Percentiles rank a stretch among this genome's conserved stretches.
Conservation (phyloP, 1,140 invertebrate genomes). For the Penaeus vannamei region DNA sequence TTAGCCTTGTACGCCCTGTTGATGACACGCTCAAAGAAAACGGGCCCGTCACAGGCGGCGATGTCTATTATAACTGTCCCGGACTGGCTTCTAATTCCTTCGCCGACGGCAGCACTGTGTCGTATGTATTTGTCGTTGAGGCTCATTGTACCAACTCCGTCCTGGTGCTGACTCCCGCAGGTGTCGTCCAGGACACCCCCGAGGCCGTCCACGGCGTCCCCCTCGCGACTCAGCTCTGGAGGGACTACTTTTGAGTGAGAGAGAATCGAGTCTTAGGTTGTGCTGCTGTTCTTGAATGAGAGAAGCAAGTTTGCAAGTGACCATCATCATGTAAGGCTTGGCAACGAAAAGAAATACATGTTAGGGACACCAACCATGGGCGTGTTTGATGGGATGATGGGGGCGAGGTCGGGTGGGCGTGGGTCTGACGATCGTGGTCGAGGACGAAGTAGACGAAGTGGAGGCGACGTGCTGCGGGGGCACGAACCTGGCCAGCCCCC, state of each 20-base stretch:
- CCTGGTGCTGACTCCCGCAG: too few species aligned
- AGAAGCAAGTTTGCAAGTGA: not conserved
- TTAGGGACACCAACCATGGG: slow-evolving; percentile 34
- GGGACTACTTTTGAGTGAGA: too few species aligned
- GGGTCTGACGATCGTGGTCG: slow-evolving; percentile 58
- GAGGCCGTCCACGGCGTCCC: too few species aligned
- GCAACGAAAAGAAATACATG: too few species aligned
- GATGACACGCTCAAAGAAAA: slow-evolving; percentile 84
- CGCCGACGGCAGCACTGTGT: not conserved
- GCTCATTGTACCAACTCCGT: too few species aligned
- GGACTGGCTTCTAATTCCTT: slow-evolving; percentile 25
- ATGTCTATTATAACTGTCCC: slow-evolving; percentile 75
- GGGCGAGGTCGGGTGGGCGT: slow-evolving; percentile 67
- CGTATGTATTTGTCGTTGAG: not conserved
- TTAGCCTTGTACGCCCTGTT: slow-evolving; percentile 79
- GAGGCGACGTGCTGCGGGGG: slow-evolving; percentile 45
- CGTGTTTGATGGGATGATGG: slow-evolving; percentile 26
- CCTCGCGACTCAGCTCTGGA: too few species aligned
- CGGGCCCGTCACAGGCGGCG: slow-evolving; percentile 89
- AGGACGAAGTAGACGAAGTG: not conserved
- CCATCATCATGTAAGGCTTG: too few species aligned
- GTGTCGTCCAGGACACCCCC: not conserved
- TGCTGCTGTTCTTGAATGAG: not conserved
- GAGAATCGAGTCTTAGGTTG: too few species aligned
- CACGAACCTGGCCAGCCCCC: slow-evolving; percentile 58